Conservation (phyloP, 64 coral and sea anemone species). For the Pocillopora verrucosa region DNA sequence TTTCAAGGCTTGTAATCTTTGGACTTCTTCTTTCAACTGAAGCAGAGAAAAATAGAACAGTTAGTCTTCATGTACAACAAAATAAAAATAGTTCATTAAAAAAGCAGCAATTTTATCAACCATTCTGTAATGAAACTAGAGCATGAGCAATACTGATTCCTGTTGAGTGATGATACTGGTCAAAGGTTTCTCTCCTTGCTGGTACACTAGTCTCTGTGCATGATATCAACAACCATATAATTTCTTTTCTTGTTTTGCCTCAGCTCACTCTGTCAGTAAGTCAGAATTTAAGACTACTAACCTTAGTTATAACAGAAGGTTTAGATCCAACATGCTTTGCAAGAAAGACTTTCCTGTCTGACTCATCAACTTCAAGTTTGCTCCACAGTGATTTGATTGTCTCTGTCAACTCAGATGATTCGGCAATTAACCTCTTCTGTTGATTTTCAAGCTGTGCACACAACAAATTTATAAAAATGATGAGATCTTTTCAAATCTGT, state of each 20-base stretch:
- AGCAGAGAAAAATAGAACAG: neutral
- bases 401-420: slow-evolving; percentile 45
- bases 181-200: no score
- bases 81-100: neutral
- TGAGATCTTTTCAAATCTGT: neutral
- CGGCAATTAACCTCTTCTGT: slow-evolving; percentile 45
- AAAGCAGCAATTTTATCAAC: neutral
- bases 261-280: no score
- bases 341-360: slow-evolving; percentile 52
- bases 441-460: slow-evolving; percentile 66
- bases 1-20: slow-evolving; percentile 91
- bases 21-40: slow-evolving; percentile 80
- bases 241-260: no score
- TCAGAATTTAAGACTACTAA: slow-evolving; percentile 12
- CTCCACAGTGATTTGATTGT: slow-evolving; percentile 59
- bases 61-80: neutral
- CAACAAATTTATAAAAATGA: neutral
- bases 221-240: no score
- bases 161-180: no score
- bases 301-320: slow-evolving; percentile 63
- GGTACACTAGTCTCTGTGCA: no score
- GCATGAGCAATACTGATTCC: neutral
- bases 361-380: slow-evolving; percentile 71
- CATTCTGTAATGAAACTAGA: no score
- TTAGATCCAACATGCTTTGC: slow-evolving; percentile 57